phyloP scores from a whole-genome alignment of 2,888 invertebrate species.

The Eurytoma adleriae region DNA sequence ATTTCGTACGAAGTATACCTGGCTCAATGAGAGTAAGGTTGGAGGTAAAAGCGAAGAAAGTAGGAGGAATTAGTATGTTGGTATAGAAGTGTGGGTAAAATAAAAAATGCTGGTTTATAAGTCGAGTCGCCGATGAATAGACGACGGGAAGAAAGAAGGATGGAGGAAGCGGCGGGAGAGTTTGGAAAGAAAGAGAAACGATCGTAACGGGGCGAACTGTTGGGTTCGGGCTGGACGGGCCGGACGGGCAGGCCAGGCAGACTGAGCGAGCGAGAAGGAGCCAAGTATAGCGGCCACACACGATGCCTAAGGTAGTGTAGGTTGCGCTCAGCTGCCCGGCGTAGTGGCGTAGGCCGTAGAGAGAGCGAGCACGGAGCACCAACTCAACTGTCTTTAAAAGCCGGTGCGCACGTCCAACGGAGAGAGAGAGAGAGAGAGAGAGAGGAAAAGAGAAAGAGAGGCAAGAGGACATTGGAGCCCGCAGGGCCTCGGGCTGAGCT shows the following conservation, averaged over 20 bases:
- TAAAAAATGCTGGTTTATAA: too few species aligned
- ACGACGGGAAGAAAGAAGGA: neutral
- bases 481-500: conserved; percentile 55
- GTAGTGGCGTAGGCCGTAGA: conserved; percentile 9
- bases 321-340: conserved; percentile 35
- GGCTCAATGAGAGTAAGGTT: too few species aligned
- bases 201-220: conserved; percentile 48
- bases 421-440: conserved; percentile 13
- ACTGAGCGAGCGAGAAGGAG: conserved; percentile 20
- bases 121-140: neutral
- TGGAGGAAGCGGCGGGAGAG: conserved; percentile 26
- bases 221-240: too few species aligned
- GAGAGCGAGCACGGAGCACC: conserved; percentile 4
- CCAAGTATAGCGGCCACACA: conserved; percentile 52
- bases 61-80: too few species aligned
- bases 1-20: too few species aligned
- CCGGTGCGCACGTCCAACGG: neutral
- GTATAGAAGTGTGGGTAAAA: too few species aligned
- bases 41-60: conserved; percentile 13
- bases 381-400: neutral
- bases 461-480: conserved; percentile 32
- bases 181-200: conserved; percentile 54
- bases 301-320: conserved; percentile 54
- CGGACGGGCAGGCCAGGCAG: conserved; percentile 1
- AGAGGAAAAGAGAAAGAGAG: conserved; percentile 37